Evolutionary conservation across 2,113 vertebrate species (phyloP).

Genomic region (Donacobius atricapilla): DNA sequence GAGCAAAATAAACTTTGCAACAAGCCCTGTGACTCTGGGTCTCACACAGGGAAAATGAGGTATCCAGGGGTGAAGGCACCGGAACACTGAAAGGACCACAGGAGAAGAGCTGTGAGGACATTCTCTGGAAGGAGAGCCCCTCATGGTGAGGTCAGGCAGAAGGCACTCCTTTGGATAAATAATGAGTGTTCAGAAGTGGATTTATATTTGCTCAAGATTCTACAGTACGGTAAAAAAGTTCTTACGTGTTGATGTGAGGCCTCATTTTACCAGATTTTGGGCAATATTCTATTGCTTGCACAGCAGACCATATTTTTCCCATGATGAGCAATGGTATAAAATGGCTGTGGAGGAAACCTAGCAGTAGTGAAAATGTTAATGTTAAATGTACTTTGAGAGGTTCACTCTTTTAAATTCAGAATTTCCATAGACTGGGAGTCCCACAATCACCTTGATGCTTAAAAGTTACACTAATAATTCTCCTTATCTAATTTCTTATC

Average conservation of each 20-base stretch:
- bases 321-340: background rate
- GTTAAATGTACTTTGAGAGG: background rate
- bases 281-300: background rate
- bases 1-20: background rate
- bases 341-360: background rate
- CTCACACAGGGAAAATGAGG: background rate
- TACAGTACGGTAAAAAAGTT: background rate
- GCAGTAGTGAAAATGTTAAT: background rate
- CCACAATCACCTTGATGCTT: background rate
- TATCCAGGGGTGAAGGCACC: background rate
- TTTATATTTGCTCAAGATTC: background rate
- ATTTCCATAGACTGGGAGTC: background rate
- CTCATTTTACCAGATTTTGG: background rate
- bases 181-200: background rate
- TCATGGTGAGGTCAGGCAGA: background rate
- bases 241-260: background rate
- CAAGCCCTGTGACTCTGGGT: accelerated
- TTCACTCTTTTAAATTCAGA: background rate
- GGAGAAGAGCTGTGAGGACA: background rate
- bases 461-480: background rate
- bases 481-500: background rate
- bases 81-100: accelerated
- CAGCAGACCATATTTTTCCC: background rate
- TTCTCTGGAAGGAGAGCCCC: background rate
- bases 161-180: background rate